phyloP scores from a whole-genome alignment of 64 coral and sea anemone genomes.

The Astreopora myriophthalma region DNA sequence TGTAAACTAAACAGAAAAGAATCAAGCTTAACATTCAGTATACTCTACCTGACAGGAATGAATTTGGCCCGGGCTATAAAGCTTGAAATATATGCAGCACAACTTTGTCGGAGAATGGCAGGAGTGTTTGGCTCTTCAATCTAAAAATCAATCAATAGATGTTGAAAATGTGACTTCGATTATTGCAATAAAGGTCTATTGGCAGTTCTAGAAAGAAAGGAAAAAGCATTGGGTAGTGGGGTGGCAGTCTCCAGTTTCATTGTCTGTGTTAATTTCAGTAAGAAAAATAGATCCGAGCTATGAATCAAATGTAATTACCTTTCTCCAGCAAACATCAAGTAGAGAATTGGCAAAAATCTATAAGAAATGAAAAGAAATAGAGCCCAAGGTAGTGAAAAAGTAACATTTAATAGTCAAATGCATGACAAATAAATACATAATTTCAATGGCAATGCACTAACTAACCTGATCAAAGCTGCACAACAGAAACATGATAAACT shows the following conservation, averaged over 20 bases:
- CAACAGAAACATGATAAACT: conserved; percentile 91
- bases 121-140: conserved; percentile 80
- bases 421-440: not conserved
- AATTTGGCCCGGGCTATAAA: conserved; percentile 90
- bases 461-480: conserved; percentile 95
- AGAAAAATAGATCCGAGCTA: too few species aligned
- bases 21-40: not conserved
- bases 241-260: not conserved
- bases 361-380: not conserved
- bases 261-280: too few species aligned
- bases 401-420: too few species aligned
- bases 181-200: not conserved
- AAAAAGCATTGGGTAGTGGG: not conserved
- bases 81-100: conserved; percentile 92
- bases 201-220: not conserved
- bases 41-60: conserved; percentile 67
- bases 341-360: conserved; percentile 87
- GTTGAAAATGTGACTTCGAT: not conserved
- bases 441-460: not conserved
- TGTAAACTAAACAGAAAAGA: too few species aligned
- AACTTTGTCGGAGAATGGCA: conserved; percentile 74
- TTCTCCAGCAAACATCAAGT: conserved; percentile 93
- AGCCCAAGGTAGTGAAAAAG: not conserved
- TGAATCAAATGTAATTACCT: conserved; percentile 62
- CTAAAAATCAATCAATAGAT: conserved; percentile 8